Percentiles rank a stretch among this genome's conserved stretches.
Conservation (phyloP, 2,888 invertebrate species). For the Emmelina monodactyla region DNA sequence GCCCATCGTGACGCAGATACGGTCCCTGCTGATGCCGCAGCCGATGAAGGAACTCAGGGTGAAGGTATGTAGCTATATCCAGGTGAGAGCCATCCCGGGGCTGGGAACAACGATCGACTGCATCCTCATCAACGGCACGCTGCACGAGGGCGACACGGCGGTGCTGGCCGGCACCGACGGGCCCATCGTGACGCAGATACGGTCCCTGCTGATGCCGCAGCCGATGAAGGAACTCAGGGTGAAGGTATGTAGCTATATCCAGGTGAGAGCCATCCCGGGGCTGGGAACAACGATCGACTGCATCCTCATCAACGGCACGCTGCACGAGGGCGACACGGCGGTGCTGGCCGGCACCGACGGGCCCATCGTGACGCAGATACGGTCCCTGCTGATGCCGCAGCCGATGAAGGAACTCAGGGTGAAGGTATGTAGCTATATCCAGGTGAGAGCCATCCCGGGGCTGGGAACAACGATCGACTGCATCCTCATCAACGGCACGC, state of each 20-base stretch:
- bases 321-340: slow-evolving; percentile 93
- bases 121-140: slow-evolving; percentile 95
- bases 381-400: slow-evolving; percentile 96
- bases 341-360: slow-evolving; percentile 98
- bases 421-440: slow-evolving; percentile 71
- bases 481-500: slow-evolving; percentile 95
- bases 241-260: slow-evolving; percentile 72
- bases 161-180: slow-evolving; percentile 98
- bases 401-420: slow-evolving; percentile 97
- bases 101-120: slow-evolving; percentile 98
- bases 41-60: slow-evolving; percentile 97
- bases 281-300: slow-evolving; percentile 98
- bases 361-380: slow-evolving; percentile 95
- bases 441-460: slow-evolving; percentile 95
- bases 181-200: slow-evolving; percentile 95
- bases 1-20: slow-evolving; percentile 95
- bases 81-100: slow-evolving; percentile 95
- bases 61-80: slow-evolving; percentile 78
- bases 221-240: slow-evolving; percentile 97
- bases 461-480: slow-evolving; percentile 98
- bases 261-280: slow-evolving; percentile 95
- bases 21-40: slow-evolving; percentile 96
- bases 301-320: slow-evolving; percentile 95
- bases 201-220: slow-evolving; percentile 96
- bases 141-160: slow-evolving; percentile 93